A percentile compares a stretch with the other conserved stretches of the same genome.
These are phyloP conservation scores for Esperia sulphurella DNA, from an alignment of 2,888 invertebrate species.

Conservation along the genomic window DNA sequence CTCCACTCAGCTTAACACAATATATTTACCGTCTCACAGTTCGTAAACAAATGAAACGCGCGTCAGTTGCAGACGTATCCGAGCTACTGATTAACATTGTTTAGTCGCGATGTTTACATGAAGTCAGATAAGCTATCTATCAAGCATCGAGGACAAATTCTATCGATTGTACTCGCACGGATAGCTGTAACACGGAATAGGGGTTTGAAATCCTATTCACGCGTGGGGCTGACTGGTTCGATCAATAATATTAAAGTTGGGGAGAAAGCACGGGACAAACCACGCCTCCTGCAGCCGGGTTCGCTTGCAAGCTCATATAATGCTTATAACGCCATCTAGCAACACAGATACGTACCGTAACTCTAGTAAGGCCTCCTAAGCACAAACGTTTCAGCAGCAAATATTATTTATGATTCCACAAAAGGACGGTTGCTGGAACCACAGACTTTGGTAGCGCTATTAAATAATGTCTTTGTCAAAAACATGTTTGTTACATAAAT, in stretches of 20 bases:
- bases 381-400: background rate
- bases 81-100: conserved; percentile 55
- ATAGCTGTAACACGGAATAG: conserved; percentile 37
- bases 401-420: background rate
- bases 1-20: background rate
- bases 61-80: conserved; percentile 33
- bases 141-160: conserved; percentile 32
- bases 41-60: conserved; percentile 38
- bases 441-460: too few relatives aligned
- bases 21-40: background rate
- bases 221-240: conserved; percentile 30
- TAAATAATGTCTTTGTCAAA: too few relatives aligned
- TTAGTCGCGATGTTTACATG: conserved; percentile 26
- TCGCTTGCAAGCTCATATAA: conserved; percentile 34
- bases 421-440: too few relatives aligned
- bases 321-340: conserved; percentile 47
- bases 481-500: too few relatives aligned
- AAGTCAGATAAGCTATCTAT: conserved; percentile 41
- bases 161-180: background rate
- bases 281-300: conserved; percentile 54
- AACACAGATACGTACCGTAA: background rate
- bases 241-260: conserved; percentile 61
- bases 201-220: conserved; percentile 43
- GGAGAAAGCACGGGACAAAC: conserved; percentile 55
- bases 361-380: background rate